Percentiles rank a stretch among this genome's conserved stretches.
phyloP scores from a whole-genome alignment of 2,797 vertebrate genomes.

The Syndactyla subalaris region DNA sequence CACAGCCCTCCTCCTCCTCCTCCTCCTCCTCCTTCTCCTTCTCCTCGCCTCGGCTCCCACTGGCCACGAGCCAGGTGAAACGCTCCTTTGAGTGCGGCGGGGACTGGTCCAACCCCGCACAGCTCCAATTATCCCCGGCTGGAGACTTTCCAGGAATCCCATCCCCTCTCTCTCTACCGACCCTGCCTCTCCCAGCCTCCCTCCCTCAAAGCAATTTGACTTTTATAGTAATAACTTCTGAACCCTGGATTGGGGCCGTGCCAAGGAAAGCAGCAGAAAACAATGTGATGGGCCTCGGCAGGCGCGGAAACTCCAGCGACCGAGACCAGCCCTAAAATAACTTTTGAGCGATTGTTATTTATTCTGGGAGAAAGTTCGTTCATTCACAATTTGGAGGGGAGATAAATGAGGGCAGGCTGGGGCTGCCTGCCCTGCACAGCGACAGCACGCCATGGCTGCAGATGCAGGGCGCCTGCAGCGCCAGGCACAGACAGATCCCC shows the following conservation, averaged over 20 bases:
- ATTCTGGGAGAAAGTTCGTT: constrained; percentile 67
- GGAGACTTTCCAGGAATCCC: constrained; percentile 55
- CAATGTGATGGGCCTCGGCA: constrained; percentile 69
- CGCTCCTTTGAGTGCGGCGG: neutral
- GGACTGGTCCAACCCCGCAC: neutral
- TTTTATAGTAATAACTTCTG: constrained; percentile 73
- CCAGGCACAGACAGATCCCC: neutral
- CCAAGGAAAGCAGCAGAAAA: constrained; percentile 70
- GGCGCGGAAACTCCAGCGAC: constrained; percentile 59
- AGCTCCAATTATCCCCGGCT: constrained; percentile 46
- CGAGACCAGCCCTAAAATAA: constrained; percentile 66
- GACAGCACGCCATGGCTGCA: neutral
- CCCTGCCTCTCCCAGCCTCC: neutral
- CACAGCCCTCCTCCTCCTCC: neutral
- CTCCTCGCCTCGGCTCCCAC: neutral
- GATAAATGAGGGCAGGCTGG: neutral
- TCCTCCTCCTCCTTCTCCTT: neutral
- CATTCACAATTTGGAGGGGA: constrained; percentile 61
- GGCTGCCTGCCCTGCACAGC: neutral
- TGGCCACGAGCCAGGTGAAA: constrained; percentile 26
- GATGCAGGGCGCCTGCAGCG: neutral
- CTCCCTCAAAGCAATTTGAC: constrained; percentile 62
- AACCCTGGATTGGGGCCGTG: constrained; percentile 54
- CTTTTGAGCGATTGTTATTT: constrained; percentile 64
- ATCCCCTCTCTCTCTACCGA: neutral